Base-by-base conservation (phyloP, 2,797 vertebrate genomes). In the Gallinago stenura region DNA sequence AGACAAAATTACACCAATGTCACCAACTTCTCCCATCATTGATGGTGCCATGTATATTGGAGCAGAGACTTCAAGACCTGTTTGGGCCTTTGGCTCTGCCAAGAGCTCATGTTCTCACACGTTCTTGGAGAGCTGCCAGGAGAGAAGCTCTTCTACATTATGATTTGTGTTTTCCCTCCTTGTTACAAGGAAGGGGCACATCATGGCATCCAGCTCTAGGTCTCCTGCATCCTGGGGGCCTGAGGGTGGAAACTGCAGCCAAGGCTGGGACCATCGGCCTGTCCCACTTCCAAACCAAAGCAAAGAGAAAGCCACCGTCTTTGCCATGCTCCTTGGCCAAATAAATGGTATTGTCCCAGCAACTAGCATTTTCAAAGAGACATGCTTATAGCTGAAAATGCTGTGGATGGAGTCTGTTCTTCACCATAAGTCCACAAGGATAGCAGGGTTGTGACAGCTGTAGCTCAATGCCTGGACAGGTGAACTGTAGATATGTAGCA, bases 101-200 rank as follows among this genome's bases (percentile, higher is more conserved):
- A 41, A 24, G 62, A 57, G 4, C 5, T 75, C 31, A 1, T 39
- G 13, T 41, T 54, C 33, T 69, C 25, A 10, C 0, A 0, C 54
- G 28, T 46, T 56, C 54, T 26, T 69, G 54, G 25, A 68, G 25
- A 76, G 14, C 33, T 87, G 45, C 17, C 35, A 54, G 45, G 10
- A 89, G 17, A 51, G 45, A 30, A 91, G 6, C 2, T 83, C 15
- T 66, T 33, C 39, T 31, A 2, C 6, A 1, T 26, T 18, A 7
- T 5, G 18, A 39, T 31, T 46, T 30, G 10, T 41, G 25, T 15
- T 84, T 66, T 53, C 51, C 22, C 12, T 58, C 21, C 35, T 30
- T 68, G 4, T 58, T 10, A 8, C 41, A 33, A 24, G 30, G n/a
- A 83, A 10, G 17, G 8, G 15, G 21, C 37, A 12, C 9, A 53